phyloP scores from a whole-genome alignment of 2,888 invertebrate genomes.

The Andricus quercusramuli region DNA sequence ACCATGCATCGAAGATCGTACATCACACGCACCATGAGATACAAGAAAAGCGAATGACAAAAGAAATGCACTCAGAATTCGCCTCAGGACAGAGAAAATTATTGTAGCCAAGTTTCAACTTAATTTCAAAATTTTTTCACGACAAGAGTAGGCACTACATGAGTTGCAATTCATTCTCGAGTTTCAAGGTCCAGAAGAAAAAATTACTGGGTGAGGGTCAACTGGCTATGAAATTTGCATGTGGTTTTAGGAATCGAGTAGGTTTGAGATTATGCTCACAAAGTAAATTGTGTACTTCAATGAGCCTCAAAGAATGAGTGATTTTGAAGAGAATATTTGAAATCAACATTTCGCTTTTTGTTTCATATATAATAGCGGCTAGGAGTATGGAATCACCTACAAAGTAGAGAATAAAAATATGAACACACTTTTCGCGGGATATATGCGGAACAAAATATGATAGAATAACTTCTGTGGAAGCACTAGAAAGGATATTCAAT shows the following conservation, averaged over 20 bases:
- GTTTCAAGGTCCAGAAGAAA: conserved; percentile 16
- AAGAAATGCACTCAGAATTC: conserved; percentile 7
- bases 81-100: neutral
- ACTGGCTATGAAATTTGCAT: conserved; percentile 17
- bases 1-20: conserved; percentile 62
- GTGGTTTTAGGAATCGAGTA: neutral
- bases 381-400: no score
- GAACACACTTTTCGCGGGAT: no score
- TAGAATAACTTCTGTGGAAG: no score
- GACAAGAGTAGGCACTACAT: neutral
- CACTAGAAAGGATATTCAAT: no score
- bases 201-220: conserved; percentile 33
- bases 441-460: no score
- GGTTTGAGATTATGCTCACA: neutral
- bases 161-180: neutral
- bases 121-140: neutral
- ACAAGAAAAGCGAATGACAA: conserved; percentile 29
- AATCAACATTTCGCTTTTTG: no score
- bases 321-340: no score
- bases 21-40: conserved; percentile 42
- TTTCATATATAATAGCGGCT: no score
- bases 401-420: no score
- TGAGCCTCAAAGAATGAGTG: neutral
- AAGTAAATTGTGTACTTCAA: neutral
- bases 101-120: conserved; percentile 5